Conservation (phyloP, 2,888 invertebrate species). For the Lampropteryx suffumata region DNA sequence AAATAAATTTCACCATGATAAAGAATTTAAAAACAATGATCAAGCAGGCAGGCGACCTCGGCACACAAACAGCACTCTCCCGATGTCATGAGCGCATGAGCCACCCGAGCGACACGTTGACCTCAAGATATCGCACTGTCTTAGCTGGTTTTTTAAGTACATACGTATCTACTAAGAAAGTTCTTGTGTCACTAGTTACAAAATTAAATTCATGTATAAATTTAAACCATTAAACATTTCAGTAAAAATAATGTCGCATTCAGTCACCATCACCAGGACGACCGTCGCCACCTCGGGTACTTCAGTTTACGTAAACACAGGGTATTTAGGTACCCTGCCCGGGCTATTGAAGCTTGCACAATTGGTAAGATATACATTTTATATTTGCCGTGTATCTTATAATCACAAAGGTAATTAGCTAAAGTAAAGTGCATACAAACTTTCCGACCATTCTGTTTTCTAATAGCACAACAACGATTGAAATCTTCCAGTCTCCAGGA, state of each 20-base stretch:
- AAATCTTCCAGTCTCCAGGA: too few species aligned
- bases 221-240: background rate
- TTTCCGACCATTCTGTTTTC: too few species aligned
- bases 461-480: too few species aligned
- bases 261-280: constrained; percentile 93
- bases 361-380: constrained; percentile 85
- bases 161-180: too few species aligned
- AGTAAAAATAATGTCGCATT: constrained; percentile 88
- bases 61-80: constrained; percentile 50
- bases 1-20: constrained; percentile 15
- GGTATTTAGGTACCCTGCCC: constrained; percentile 89
- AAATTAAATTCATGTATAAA: too few species aligned
- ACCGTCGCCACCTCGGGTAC: constrained; percentile 91
- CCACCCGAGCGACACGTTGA: constrained; percentile 53
- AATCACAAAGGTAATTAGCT: too few species aligned
- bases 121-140: constrained; percentile 46
- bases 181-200: too few species aligned
- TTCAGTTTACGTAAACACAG: constrained; percentile 90
- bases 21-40: constrained; percentile 3
- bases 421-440: too few species aligned
- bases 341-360: constrained; percentile 92
- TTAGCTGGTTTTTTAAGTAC: too few species aligned
- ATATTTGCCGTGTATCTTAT: too few species aligned
- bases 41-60: constrained; percentile 60
- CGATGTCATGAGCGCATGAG: constrained; percentile 43